These are phyloP conservation scores for Brachyhypopomus occidentalis DNA, from an alignment of 2,113 vertebrate species.

Conservation along the genomic window DNA sequence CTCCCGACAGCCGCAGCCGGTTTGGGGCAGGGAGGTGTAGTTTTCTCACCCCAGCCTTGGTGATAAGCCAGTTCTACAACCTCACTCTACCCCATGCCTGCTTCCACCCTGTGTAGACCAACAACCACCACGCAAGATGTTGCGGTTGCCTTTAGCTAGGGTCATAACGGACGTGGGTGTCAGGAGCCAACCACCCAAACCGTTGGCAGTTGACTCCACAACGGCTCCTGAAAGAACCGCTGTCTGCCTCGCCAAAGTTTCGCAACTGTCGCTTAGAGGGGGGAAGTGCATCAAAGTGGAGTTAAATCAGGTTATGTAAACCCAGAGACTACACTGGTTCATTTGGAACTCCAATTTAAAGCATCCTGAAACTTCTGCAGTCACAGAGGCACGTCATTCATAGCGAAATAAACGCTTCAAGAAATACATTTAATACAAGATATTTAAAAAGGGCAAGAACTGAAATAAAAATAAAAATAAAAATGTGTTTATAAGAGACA, in stretches of 20 bases:
- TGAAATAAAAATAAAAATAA: slow-evolving; percentile 13
- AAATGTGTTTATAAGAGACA: slow-evolving; percentile 19
- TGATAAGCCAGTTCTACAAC: slow-evolving; percentile 56
- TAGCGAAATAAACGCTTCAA: not conserved
- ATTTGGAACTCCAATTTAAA: slow-evolving; percentile 33
- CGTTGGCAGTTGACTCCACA: slow-evolving; percentile 60
- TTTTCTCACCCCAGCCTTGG: slow-evolving; percentile 33
- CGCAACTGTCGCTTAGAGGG: slow-evolving; percentile 30
- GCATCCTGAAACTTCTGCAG: slow-evolving; percentile 30
- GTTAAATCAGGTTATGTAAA: slow-evolving; percentile 44
- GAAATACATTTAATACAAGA: not conserved
- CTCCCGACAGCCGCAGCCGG: slow-evolving; percentile 28
- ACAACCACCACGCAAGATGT: slow-evolving; percentile 61
- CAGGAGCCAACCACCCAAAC: slow-evolving; percentile 57
- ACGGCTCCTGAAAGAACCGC: slow-evolving; percentile 38
- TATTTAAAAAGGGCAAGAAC: slow-evolving; percentile 7
- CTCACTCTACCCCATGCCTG: slow-evolving; percentile 45
- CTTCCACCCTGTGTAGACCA: slow-evolving; percentile 53
- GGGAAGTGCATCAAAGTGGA: slow-evolving; percentile 45
- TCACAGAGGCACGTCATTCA: not conserved
- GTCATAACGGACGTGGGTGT: slow-evolving; percentile 50
- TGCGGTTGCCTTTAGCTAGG: slow-evolving; percentile 49
- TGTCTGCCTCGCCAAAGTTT: slow-evolving; percentile 36
- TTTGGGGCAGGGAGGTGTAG: slow-evolving; percentile 33
- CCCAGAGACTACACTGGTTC: not conserved